These are phyloP conservation scores for Gymnosoma rotundatum DNA, from an alignment of 2,888 invertebrate genomes.

Conservation along the genomic window DNA sequence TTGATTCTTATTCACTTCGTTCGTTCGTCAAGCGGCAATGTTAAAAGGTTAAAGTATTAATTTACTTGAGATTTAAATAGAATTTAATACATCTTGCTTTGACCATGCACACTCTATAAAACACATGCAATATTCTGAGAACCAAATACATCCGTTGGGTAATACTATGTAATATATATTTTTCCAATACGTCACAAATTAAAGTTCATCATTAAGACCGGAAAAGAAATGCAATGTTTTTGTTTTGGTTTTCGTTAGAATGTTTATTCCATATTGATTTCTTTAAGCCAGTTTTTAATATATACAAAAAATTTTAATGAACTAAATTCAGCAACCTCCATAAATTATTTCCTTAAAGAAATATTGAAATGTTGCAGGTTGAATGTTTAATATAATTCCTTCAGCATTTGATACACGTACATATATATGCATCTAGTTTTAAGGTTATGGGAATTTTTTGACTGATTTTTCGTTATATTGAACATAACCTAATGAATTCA, in stretches of 20 bases:
- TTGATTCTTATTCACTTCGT: conserved; percentile 19
- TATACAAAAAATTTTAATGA: neutral
- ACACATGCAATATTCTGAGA: too few relatives aligned
- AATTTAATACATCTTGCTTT: conserved; percentile 23
- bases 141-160: conserved; percentile 40
- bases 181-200: conserved; percentile 5
- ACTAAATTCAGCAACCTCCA: neutral
- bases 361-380: too few relatives aligned
- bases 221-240: conserved; percentile 12
- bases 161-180: neutral
- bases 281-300: neutral
- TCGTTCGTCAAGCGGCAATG: conserved; percentile 44
- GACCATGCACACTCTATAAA: neutral
- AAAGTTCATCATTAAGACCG: conserved; percentile 28
- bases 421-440: too few relatives aligned
- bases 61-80: conserved; percentile 53
- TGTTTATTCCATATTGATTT: neutral
- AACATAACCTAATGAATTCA: too few relatives aligned
- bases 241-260: neutral
- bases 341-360: too few relatives aligned
- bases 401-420: too few relatives aligned
- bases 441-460: too few relatives aligned
- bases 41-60: conserved; percentile 67
- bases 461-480: too few relatives aligned
- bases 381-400: too few relatives aligned